Percentiles rank a stretch among this genome's conserved stretches.
phyloP scores from a whole-genome alignment of 2,888 invertebrate genomes.

The Xanthia icteritia region DNA sequence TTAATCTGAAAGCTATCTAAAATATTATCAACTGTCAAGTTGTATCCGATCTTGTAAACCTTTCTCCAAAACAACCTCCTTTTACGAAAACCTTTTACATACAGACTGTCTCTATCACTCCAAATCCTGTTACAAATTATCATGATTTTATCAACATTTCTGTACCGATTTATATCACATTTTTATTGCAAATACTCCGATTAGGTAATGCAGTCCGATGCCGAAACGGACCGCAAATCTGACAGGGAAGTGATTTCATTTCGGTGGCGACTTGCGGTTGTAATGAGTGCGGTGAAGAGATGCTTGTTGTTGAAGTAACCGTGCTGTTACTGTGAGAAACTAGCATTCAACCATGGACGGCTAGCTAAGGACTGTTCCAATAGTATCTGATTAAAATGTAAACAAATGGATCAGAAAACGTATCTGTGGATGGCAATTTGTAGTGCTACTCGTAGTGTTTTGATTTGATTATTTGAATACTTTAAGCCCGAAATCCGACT shows the following conservation, averaged over 20 bases:
- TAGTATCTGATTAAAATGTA: no score
- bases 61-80: not conserved
- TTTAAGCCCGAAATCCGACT: no score
- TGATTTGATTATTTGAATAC: no score
- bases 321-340: conserved; percentile 3
- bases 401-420: no score
- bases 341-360: conserved; percentile 1
- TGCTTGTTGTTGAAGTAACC: conserved; percentile 16
- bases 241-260: conserved; percentile 47
- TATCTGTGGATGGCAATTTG: no score
- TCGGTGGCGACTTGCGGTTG: conserved; percentile 44
- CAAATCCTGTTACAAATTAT: not conserved
- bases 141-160: conserved; percentile 21
- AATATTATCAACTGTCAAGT: not conserved
- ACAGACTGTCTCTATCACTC: not conserved
- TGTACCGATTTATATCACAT: conserved; percentile 21
- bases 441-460: no score
- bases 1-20: not conserved
- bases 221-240: conserved; percentile 59
- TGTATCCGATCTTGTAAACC: not conserved
- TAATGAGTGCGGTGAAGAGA: conserved; percentile 30
- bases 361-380: no score
- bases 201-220: conserved; percentile 43
- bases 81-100: not conserved
- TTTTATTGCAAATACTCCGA: conserved; percentile 31